phyloP scores from a whole-genome alignment of 1,140 invertebrate species.

The Drosophila rhopaloa region DNA sequence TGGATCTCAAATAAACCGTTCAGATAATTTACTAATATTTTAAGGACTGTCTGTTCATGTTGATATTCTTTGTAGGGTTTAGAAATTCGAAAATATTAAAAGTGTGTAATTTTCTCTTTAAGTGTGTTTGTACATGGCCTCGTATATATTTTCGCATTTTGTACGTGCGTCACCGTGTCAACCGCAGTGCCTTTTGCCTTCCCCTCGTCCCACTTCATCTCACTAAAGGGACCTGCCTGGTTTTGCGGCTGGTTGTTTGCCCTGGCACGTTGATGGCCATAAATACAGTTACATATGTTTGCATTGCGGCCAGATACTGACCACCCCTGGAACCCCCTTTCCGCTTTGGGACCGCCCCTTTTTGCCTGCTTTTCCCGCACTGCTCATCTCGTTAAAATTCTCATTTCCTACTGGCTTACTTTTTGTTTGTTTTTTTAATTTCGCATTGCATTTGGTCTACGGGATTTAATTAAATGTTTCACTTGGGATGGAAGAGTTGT shows the following conservation, averaged over 20 bases:
- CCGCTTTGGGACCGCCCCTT: neutral
- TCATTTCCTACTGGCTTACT: constrained; percentile 53
- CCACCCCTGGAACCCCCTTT: neutral
- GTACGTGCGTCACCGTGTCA: constrained; percentile 76
- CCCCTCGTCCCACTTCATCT: constrained; percentile 4
- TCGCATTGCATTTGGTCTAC: constrained; percentile 36
- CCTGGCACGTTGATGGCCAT: constrained; percentile 67
- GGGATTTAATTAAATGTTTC: constrained; percentile 54
- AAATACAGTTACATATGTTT: constrained; percentile 75
- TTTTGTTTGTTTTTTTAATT: constrained; percentile 48
- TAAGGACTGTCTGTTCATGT: too few species aligned
- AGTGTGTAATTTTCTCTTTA: neutral
- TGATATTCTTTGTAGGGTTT: too few species aligned
- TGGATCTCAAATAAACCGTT: too few species aligned
- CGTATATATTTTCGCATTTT: constrained; percentile 76
- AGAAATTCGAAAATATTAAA: too few species aligned
- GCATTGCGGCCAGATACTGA: constrained; percentile 35
- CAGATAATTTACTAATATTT: too few species aligned
- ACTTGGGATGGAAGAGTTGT: constrained; percentile 3
- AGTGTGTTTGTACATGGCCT: constrained; percentile 42
- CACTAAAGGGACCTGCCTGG: constrained; percentile 34
- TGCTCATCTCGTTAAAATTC: constrained; percentile 64
- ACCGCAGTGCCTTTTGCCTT: constrained; percentile 45
- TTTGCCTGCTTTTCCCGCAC: neutral
- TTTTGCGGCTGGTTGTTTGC: constrained; percentile 63